Base-by-base conservation (phyloP, 2,113 vertebrate species). In the Propithecus coquereli region DNA sequence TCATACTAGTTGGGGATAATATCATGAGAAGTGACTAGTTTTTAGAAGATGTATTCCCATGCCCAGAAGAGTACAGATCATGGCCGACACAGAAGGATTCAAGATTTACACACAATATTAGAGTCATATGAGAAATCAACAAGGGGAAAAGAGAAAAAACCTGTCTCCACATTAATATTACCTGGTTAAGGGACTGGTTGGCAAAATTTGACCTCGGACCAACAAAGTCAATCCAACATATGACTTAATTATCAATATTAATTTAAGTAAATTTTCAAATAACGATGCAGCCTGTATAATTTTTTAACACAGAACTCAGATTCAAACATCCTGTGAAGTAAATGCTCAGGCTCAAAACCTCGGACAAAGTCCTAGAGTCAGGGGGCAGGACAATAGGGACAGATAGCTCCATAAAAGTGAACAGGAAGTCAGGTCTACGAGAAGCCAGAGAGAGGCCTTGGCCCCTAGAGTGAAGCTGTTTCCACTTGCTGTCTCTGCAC, bases 261-360 rank as follows among this genome's bases (percentile, higher is more conserved):
- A 76, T 66, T 90, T 43, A 89, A 87, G 43, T 77, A 84, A 50
- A 65, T 65, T 65, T 95, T 73, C 57, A 79, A 90, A 83, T 66
- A 83, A 93, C 50, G 16, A 11, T 40, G 20, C 3, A 61, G 12
- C 3, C 23, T 54, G 1, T 52, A 16, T 61, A 59, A 65, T 43
- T 86, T 76, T 25, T 30, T 61, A 90, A 76, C 17, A 70, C 13
- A 16, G 34, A 94, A 57, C 18, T 47, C 57, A 90, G 85, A 76
- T 92, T 81, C 37, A 57, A 90, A 59, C 34, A 70, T 81, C 76
- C 47, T 30, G 3, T 30, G 10, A 73, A 74, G 52, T 65, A 77
- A 90, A 88, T 54, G 7, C 34, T 84, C 34, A 63, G 8, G 43
- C 71, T 85, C 32, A 90, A 54, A 87, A 57, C 34, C 40, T 87